Conservation (phyloP, 1,140 invertebrate genomes). For the Dendrolimus punctatus region DNA sequence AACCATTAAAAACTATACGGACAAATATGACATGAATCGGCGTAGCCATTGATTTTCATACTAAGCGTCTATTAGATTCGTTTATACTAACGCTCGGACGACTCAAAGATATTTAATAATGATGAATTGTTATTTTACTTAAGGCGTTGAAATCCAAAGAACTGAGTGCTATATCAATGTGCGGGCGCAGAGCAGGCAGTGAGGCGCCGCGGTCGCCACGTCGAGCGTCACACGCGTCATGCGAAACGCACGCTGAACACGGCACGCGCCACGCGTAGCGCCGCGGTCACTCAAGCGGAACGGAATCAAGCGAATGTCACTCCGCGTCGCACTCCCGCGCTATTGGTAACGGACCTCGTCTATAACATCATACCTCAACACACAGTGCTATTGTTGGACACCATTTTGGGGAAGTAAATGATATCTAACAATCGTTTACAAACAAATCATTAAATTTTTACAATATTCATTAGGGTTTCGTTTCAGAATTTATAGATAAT, state of each 20-base stretch:
- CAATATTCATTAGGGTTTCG: slow-evolving; percentile 31
- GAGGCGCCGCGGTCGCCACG: slow-evolving; percentile 18
- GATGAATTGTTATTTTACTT: slow-evolving; percentile 7
- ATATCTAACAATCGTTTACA: slow-evolving; percentile 45
- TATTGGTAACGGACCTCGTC: slow-evolving; percentile 12
- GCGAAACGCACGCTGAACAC: no score
- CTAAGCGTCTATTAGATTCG: slow-evolving; percentile 60
- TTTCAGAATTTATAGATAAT: slow-evolving; percentile 59
- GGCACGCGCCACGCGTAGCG: no score
- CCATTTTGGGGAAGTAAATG: slow-evolving; percentile 64
- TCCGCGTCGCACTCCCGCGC: slow-evolving; percentile 37
- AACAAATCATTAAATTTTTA: slow-evolving; percentile 26
- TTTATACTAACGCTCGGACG: slow-evolving; percentile 52
- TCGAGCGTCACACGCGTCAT: background rate
- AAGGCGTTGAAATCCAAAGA: slow-evolving; percentile 2
- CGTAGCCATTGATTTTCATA: slow-evolving; percentile 54
- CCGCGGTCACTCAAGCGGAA: slow-evolving; percentile 23
- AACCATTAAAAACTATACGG: slow-evolving; percentile 66
- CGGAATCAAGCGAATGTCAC: slow-evolving; percentile 35
- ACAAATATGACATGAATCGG: slow-evolving; percentile 70
- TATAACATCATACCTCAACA: slow-evolving; percentile 1
- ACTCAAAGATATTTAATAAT: slow-evolving; percentile 31
- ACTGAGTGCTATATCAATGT: slow-evolving; percentile 37
- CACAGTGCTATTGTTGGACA: slow-evolving; percentile 33
- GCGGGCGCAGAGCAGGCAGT: slow-evolving; percentile 20